A percentile compares a stretch with the other conserved stretches of the same genome.
Conservation (phyloP, 2,888 invertebrate species). For the Nineta flava region DNA sequence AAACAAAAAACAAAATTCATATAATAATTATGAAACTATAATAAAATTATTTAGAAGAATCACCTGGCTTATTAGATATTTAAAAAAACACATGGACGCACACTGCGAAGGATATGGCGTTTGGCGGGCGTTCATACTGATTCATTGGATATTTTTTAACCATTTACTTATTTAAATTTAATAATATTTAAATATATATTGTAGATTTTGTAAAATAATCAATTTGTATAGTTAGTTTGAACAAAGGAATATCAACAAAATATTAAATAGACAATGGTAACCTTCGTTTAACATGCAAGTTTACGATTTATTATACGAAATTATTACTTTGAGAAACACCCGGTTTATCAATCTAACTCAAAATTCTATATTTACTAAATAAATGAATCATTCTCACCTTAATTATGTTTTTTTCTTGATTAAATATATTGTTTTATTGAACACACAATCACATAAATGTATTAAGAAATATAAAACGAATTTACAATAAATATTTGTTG, state of each 20-base stretch:
- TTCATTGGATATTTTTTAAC: neutral
- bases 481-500: neutral
- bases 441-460: too few species aligned
- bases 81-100: conserved; percentile 5
- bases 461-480: too few species aligned
- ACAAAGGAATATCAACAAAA: too few species aligned
- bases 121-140: conserved; percentile 5
- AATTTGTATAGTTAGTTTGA: too few species aligned
- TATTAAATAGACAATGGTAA: neutral
- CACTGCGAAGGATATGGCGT: conserved; percentile 3
- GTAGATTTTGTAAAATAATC: too few species aligned
- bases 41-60: neutral
- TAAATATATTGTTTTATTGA: too few species aligned
- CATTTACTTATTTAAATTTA: neutral
- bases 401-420: too few species aligned
- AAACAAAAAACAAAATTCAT: too few species aligned
- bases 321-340: neutral
- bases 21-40: neutral
- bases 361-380: too few species aligned
- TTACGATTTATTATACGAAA: neutral
- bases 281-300: conserved; percentile 1
- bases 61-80: neutral
- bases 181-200: too few species aligned
- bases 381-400: too few species aligned
- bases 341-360: neutral